These are phyloP conservation scores for Sorex maritimensis DNA, from an alignment of 2,797 vertebrate genomes.

Conservation along the genomic window DNA sequence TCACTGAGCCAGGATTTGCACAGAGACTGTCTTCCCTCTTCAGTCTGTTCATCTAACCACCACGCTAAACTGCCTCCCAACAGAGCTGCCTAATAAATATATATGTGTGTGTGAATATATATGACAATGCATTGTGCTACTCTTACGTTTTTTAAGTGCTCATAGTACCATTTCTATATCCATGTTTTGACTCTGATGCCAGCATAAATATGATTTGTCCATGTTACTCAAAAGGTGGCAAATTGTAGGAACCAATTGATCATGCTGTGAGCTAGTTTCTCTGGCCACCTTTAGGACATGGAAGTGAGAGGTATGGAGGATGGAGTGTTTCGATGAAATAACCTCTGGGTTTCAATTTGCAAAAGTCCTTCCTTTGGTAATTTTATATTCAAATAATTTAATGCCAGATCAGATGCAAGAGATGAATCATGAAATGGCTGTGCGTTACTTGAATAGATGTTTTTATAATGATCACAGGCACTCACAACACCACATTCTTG, in stretches of 20 bases:
- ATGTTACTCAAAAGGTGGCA: neutral
- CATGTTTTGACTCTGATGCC: neutral
- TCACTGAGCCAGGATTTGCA: neutral
- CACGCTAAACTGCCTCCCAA: neutral
- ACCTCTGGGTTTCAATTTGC: slow-evolving; percentile 51
- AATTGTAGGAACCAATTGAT: neutral
- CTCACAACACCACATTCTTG: slow-evolving; percentile 80
- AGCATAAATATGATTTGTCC: neutral
- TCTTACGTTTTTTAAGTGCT: no score
- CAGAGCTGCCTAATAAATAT: neutral
- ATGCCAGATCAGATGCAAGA: slow-evolving; percentile 76
- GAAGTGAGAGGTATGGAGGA: neutral
- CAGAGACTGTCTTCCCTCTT: neutral
- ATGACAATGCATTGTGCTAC: no score
- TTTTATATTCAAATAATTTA: slow-evolving; percentile 65
- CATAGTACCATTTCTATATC: neutral
- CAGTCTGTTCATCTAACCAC: neutral
- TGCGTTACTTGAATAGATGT: slow-evolving; percentile 77
- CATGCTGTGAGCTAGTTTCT: neutral
- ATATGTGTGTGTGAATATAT: neutral
- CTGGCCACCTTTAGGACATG: neutral
- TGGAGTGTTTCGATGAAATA: slow-evolving; percentile 38
- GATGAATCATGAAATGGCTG: slow-evolving; percentile 69
- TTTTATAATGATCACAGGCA: slow-evolving; percentile 77
- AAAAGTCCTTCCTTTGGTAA: slow-evolving; percentile 63